Percentiles rank a stretch among this genome's conserved stretches.
phyloP scores from a whole-genome alignment of 2,888 invertebrate species.

The Lobophora halterata region DNA sequence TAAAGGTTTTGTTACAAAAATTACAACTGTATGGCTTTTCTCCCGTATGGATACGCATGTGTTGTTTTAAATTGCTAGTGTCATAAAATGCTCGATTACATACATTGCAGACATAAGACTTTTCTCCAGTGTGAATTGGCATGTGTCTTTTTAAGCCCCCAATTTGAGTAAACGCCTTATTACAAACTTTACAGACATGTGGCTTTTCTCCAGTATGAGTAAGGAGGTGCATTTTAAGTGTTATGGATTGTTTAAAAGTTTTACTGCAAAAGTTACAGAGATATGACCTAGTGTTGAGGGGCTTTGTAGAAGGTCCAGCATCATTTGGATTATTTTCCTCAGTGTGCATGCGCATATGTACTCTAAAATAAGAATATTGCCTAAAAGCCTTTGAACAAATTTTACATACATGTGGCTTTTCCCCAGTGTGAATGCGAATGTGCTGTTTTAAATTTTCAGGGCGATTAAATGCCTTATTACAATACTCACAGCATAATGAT shows the following conservation, averaged over 20 bases:
- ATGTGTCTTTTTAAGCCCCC: not conserved
- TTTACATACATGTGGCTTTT: not conserved
- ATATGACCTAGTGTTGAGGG: too few relatives aligned
- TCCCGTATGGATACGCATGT: not conserved
- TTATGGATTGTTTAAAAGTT: not conserved
- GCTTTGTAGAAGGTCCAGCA: too few relatives aligned
- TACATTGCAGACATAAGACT: not conserved
- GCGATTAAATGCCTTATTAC: not conserved
- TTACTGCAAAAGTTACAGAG: constrained; percentile 3
- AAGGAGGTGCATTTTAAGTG: not conserved
- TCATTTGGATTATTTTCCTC: too few relatives aligned
- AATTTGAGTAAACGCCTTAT: not conserved
- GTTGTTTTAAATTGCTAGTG: not conserved
- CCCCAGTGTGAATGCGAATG: not conserved
- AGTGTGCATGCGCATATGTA: too few relatives aligned
- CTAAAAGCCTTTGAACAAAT: not conserved
- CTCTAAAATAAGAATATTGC: too few relatives aligned
- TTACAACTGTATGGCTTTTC: constrained; percentile 1
- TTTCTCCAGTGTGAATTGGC: constrained; percentile 1
- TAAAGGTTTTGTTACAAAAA: not conserved
- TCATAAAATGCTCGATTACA: not conserved
- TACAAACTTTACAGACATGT: constrained; percentile 5
- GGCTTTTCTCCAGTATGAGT: constrained; percentile 10
- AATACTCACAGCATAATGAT: not conserved
- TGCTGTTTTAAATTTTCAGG: not conserved